Percentiles rank a stretch among this genome's conserved stretches.
Evolutionary conservation across 2,797 vertebrate genomes (phyloP).

Genomic region (Sus cebifrons): DNA sequence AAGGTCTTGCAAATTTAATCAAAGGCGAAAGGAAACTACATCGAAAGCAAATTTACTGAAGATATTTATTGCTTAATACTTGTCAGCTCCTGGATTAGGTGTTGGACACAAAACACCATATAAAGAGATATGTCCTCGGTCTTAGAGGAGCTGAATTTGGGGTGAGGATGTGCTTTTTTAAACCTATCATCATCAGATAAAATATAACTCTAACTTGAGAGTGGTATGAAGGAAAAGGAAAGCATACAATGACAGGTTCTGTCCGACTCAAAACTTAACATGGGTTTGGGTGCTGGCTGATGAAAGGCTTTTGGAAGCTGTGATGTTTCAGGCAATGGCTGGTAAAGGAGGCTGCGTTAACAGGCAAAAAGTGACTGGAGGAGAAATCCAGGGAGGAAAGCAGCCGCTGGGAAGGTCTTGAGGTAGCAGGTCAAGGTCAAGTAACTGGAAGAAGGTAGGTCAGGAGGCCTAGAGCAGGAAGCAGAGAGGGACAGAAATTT

Average conservation of each 20-base stretch:
- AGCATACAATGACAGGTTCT: background rate
- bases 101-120: background rate
- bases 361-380: background rate
- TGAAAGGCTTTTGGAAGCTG: background rate
- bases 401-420: background rate
- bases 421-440: background rate
- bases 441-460: background rate
- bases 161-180: conserved; percentile 1
- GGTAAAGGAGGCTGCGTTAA: background rate
- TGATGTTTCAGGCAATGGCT: background rate
- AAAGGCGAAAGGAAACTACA: background rate
- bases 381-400: background rate
- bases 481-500: background rate
- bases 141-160: conserved; percentile 6
- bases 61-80: background rate
- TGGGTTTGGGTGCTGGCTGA: background rate
- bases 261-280: background rate
- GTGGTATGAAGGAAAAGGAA: background rate
- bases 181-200: background rate
- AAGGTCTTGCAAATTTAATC: background rate
- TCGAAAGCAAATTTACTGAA: background rate
- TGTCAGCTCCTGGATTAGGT: background rate
- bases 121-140: background rate
- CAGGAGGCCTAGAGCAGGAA: background rate
- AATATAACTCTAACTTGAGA: background rate